These are phyloP conservation scores for Notarius lentiginosus DNA, from an alignment of 2,113 vertebrate genomes.

Conservation along the genomic window DNA sequence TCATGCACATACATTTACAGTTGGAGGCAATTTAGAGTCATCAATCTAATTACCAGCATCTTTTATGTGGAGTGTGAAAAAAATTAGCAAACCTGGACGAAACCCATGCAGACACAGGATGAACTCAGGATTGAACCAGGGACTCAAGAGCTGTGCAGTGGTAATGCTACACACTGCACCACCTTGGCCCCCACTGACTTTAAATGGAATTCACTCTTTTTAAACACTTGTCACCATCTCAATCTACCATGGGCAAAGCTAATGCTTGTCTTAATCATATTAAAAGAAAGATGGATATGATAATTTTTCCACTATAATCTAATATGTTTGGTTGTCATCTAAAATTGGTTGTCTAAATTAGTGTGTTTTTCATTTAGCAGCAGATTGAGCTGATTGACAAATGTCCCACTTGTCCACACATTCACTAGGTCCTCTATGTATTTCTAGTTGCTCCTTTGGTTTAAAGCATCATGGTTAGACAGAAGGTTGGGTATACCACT, in stretches of 20 bases:
- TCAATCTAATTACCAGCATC: background rate
- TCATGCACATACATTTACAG: background rate
- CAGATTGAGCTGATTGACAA: background rate
- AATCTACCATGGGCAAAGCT: background rate
- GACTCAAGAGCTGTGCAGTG: background rate
- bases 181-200: background rate
- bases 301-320: background rate
- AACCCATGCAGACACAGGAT: background rate
- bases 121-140: too few relatives aligned
- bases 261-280: background rate
- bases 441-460: background rate
- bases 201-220: background rate
- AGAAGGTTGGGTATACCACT: background rate
- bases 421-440: background rate
- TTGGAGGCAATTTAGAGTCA: background rate
- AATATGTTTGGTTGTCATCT: background rate
- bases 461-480: background rate
- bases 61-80: background rate
- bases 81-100: background rate
- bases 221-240: background rate
- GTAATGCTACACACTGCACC: background rate
- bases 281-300: background rate
- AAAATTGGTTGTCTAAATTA: background rate
- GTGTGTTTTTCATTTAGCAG: background rate
- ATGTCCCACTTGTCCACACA: too few relatives aligned